Base-by-base conservation (phyloP, 2,888 invertebrate genomes). In the Malacosoma neustria region DNA sequence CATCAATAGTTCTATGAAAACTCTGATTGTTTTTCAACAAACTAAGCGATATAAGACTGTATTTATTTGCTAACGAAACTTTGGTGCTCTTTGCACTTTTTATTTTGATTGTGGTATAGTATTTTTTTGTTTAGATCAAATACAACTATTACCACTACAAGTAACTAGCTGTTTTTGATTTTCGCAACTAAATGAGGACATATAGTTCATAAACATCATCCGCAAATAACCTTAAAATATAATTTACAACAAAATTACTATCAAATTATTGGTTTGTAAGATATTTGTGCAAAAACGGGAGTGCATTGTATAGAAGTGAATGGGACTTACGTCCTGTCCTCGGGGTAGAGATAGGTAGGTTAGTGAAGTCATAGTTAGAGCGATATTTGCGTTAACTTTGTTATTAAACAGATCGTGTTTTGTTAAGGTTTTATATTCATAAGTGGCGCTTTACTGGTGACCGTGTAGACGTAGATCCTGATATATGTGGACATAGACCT, bases 291-390 rank as follows among this genome's bases (percentile, higher is more conserved):
- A 22, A 22, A 22, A 7, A 6, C 5, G 2, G 39, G 39, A 36
- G 38, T 34, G 38, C 14, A 43, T 42, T 61, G 56, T 59, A 59
- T 51, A 59, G 55, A 54, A 51, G 53, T 54, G 54, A 48, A 49
- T 44, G 56, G 49, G 54, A 54, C 64, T 54, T 49, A n/a, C 22
- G 5, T 22, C n/a, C n/a, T n/a, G 46, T 38, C 51, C 40, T 51
- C 52, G 57, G 62, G 58, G 60, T 61, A 60, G 65, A 72, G 65
- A 61, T 77, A 79, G 75, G 63, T 79, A 77, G 74, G 71, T 72
- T 70, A 76, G 72, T 64, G 64, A 60, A 61, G 61, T 61, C 61
- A 65, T 72, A 68, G 63, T 53, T 69, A 66, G 59, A n/a, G n/a
- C n/a, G 63, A 54, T 61, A 59, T 60, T 56, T 56, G 69, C 57